phyloP scores from a whole-genome alignment of 2,888 invertebrate species.

The Chelonus formosanus region DNA sequence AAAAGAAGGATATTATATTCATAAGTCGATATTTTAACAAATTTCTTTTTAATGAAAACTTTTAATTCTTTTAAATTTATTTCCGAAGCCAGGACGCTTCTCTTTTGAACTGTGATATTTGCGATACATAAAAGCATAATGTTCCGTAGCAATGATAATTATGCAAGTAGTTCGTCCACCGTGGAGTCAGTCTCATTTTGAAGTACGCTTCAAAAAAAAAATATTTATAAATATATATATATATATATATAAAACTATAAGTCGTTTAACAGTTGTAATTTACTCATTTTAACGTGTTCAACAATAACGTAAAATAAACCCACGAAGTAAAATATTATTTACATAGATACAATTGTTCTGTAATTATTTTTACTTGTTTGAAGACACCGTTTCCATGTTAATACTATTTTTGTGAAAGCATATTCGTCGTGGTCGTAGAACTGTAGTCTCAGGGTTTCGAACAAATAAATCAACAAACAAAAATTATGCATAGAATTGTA shows the following conservation, averaged over 20 bases:
- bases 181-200: slow-evolving; percentile 35
- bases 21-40: no score
- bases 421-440: slow-evolving; percentile 56
- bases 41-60: neutral
- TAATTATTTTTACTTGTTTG: slow-evolving; percentile 1
- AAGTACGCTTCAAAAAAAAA: slow-evolving; percentile 29
- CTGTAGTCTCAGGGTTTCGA: slow-evolving; percentile 59
- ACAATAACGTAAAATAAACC: neutral
- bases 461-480: slow-evolving; percentile 47
- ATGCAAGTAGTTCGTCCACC: slow-evolving; percentile 35
- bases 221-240: neutral
- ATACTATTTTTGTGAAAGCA: slow-evolving; percentile 30
- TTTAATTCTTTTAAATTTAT: slow-evolving; percentile 23
- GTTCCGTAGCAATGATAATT: slow-evolving; percentile 36
- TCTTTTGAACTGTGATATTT: slow-evolving; percentile 55
- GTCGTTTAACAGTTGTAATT: neutral
- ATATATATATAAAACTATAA: neutral
- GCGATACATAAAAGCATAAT: slow-evolving; percentile 43
- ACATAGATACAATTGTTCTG: neutral
- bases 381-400: neutral
- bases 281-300: slow-evolving; percentile 20
- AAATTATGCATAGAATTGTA: slow-evolving; percentile 46
- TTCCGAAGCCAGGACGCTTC: slow-evolving; percentile 43
- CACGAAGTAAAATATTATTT: neutral
- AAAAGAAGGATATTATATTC: neutral